Conservation (phyloP, 2,113 vertebrate species). For the Megatriorchis doriae region DNA sequence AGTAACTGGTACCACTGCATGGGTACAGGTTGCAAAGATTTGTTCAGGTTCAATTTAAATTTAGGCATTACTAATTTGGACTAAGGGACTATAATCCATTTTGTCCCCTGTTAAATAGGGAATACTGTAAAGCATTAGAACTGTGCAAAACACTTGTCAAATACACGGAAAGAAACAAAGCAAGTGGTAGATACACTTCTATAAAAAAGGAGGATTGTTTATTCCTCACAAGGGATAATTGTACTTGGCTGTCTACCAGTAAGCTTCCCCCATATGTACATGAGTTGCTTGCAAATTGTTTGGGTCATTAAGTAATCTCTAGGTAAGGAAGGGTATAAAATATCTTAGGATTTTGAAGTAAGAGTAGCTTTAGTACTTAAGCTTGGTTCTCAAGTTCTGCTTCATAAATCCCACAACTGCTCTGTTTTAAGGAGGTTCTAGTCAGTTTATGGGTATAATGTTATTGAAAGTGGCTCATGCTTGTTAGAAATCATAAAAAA, state of each 20-base stretch:
- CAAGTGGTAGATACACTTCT: background rate
- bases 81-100: background rate
- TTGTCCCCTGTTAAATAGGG: background rate
- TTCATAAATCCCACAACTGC: background rate
- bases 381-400: background rate
- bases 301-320: background rate
- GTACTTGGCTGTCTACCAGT: background rate
- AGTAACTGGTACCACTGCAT: background rate
- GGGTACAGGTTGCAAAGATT: background rate
- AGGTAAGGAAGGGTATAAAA: background rate
- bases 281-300: slow-evolving; percentile 12
- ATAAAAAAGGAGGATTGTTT: background rate
- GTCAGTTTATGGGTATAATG: background rate
- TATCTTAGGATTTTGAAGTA: background rate
- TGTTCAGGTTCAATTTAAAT: background rate
- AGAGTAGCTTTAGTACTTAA: background rate
- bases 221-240: background rate
- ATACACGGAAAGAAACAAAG: background rate
- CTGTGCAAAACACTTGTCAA: background rate
- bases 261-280: background rate
- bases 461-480: background rate
- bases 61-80: background rate
- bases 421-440: background rate
- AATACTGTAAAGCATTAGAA: background rate
- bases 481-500: background rate